Evolutionary conservation across 1,140 invertebrate genomes (phyloP).

Genomic region (Melipona quadrifasciata): DNA sequence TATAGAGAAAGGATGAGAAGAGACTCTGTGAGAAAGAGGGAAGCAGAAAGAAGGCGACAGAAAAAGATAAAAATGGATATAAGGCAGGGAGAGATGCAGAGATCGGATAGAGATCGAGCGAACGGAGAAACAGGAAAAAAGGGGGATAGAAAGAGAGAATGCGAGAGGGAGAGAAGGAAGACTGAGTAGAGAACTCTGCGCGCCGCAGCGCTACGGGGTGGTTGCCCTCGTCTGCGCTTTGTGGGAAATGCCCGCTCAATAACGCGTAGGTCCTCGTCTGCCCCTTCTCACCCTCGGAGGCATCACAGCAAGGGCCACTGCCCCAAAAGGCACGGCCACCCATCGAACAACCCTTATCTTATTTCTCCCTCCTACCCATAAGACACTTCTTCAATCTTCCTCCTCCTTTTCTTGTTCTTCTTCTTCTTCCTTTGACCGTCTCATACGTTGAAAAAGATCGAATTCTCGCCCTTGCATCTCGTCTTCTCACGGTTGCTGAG

Average conservation of each 20-base stretch:
- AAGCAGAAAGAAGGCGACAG: constrained; percentile 12
- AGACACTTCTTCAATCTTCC: constrained; percentile 24
- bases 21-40: constrained; percentile 13
- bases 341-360: constrained; percentile 64
- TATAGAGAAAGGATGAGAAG: constrained; percentile 2
- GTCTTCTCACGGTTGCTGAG: background rate
- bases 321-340: constrained; percentile 66
- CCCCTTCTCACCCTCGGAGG: constrained; percentile 64
- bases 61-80: constrained; percentile 29
- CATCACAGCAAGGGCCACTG: constrained; percentile 68
- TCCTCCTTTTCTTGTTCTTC: constrained; percentile 21
- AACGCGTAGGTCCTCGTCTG: constrained; percentile 75
- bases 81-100: constrained; percentile 34
- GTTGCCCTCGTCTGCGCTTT: constrained; percentile 81
- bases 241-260: constrained; percentile 80
- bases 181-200: constrained; percentile 63
- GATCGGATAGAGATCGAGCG: constrained; percentile 50
- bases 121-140: constrained; percentile 35
- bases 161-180: constrained; percentile 52
- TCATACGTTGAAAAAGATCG: constrained; percentile 38
- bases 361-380: constrained; percentile 37
- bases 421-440: constrained; percentile 34
- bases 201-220: constrained; percentile 77
- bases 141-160: constrained; percentile 35
- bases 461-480: constrained; percentile 54